Conservation (phyloP, 2,888 invertebrate species). For the Spatulosminthurus flaviceps region DNA sequence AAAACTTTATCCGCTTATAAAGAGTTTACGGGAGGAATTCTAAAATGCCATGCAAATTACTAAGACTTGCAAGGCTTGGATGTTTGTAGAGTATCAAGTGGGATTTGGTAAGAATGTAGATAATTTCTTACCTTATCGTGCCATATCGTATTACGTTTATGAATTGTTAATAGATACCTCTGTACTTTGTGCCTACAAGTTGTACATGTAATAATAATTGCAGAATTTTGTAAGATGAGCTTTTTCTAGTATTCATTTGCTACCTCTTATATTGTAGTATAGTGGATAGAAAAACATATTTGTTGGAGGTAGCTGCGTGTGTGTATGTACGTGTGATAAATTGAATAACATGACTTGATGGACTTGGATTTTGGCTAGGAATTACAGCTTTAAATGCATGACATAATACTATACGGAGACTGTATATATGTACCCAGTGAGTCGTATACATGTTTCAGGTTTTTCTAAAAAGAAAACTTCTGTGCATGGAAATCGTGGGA, state of each 20-base stretch:
- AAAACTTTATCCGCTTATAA: not conserved
- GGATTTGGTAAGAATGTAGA: too few relatives aligned
- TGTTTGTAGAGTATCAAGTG: not conserved
- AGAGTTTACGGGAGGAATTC: not conserved
- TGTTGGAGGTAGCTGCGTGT: too few relatives aligned
- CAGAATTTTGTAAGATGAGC: too few relatives aligned
- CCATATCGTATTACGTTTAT: too few relatives aligned
- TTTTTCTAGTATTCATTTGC: too few relatives aligned
- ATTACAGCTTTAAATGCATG: not conserved
- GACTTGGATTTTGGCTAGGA: not conserved
- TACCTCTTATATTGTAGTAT: too few relatives aligned
- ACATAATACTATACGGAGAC: too few relatives aligned
- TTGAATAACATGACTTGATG: conserved; percentile 10
- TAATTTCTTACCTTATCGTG: too few relatives aligned
- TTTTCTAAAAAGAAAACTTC: not conserved
- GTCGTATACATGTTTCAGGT: not conserved
- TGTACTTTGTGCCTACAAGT: too few relatives aligned
- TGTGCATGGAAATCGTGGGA: not conserved
- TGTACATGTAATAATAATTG: too few relatives aligned
- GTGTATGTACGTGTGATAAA: not conserved
- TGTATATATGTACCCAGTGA: not conserved
- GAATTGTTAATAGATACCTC: too few relatives aligned
- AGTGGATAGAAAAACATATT: too few relatives aligned
- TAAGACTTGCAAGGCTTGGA: not conserved
- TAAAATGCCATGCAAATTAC: not conserved